A percentile compares a stretch with the other conserved stretches of the same genome.
Evolutionary conservation across 2,888 invertebrate genomes (phyloP).

Genomic region (Acleris sparsana): DNA sequence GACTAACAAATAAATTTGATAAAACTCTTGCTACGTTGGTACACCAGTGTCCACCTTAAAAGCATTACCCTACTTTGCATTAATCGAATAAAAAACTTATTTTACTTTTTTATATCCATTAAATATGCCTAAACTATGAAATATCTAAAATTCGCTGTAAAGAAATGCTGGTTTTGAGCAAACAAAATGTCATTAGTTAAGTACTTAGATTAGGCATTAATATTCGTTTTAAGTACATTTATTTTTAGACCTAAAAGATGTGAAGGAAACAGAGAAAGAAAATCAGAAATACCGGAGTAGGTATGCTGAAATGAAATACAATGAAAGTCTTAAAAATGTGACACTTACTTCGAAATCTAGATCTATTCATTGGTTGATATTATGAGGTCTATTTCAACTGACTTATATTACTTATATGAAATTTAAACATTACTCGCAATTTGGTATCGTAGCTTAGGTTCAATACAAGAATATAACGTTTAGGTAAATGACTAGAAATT

Average conservation of each 20-base stretch:
- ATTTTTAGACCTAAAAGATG: constrained; percentile 14
- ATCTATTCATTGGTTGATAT: constrained; percentile 68
- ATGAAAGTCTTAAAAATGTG: constrained; percentile 16
- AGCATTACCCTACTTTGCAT: constrained; percentile 42
- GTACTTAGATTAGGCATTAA: constrained; percentile 3
- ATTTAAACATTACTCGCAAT: constrained; percentile 50
- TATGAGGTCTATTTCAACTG: constrained; percentile 52
- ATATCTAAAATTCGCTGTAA: constrained; percentile 63
- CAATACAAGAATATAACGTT: constrained; percentile 56
- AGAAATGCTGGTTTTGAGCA: constrained; percentile 82
- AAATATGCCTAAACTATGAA: constrained; percentile 45
- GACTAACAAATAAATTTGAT: constrained; percentile 47
- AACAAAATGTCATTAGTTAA: constrained; percentile 59
- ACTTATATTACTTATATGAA: constrained; percentile 40
- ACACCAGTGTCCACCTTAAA: constrained; percentile 63
- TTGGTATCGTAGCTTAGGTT: constrained; percentile 74
- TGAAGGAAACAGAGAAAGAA: constrained; percentile 17
- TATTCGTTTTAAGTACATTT: neutral
- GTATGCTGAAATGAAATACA: constrained; percentile 7
- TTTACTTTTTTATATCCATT: constrained; percentile 54
- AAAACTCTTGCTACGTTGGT: constrained; percentile 52
- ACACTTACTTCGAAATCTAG: constrained; percentile 41
- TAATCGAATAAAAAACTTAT: constrained; percentile 46
- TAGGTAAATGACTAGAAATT: constrained; percentile 79
- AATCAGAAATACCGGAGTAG: constrained; percentile 9